Evolutionary conservation across 2,888 invertebrate genomes (phyloP).

Genomic region (Ecliptopera silaceata): DNA sequence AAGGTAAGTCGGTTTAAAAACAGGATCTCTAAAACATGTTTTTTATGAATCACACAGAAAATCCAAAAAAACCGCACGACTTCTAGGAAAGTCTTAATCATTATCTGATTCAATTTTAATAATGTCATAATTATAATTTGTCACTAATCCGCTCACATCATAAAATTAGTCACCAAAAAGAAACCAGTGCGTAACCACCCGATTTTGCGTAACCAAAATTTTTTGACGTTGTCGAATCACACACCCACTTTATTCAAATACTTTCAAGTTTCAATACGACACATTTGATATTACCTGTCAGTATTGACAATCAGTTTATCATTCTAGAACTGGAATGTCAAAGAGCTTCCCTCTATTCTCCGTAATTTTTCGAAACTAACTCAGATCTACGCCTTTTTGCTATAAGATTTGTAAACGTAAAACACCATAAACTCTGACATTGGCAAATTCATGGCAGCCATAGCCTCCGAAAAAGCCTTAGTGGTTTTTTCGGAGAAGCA

Average conservation of each 20-base stretch:
- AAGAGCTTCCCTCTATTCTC: no score
- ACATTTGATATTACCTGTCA: not conserved
- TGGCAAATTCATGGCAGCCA: no score
- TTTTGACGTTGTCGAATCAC: not conserved
- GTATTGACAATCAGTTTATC: not conserved
- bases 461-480: no score
- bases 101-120: constrained; percentile 12
- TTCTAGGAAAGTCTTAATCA: constrained; percentile 15
- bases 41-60: constrained; percentile 6
- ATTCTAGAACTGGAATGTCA: no score
- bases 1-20: no score
- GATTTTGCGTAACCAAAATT: not conserved
- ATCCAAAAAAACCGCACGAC: constrained; percentile 4
- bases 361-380: no score
- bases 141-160: constrained; percentile 4
- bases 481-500: no score
- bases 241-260: not conserved
- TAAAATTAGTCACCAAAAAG: constrained; percentile 23
- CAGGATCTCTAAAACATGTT: not conserved
- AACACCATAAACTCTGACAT: no score
- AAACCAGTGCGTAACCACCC: not conserved
- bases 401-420: no score
- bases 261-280: not conserved
- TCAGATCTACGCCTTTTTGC: no score
- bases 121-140: constrained; percentile 5